Conservation (phyloP, 1,140 invertebrate genomes). For the Hypothenemus hampei region DNA sequence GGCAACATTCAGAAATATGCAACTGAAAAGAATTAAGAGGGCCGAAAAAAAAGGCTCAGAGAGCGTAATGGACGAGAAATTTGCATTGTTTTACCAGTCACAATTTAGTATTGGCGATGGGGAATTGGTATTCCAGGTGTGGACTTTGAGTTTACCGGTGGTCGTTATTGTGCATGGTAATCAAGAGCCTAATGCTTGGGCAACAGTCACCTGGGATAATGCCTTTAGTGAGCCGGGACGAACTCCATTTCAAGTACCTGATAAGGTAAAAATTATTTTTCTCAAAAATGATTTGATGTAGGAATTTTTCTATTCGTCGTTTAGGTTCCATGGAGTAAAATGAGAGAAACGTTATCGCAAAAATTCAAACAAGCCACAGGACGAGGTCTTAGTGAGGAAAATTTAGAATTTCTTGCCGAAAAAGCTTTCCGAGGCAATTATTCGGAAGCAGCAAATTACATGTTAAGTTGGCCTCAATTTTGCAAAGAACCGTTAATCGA, state of each 20-base stretch:
- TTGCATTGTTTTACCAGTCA: slow-evolving; percentile 89
- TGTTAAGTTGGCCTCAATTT: slow-evolving; percentile 86
- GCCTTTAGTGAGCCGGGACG: slow-evolving; percentile 89
- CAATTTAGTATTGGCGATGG: slow-evolving; percentile 88
- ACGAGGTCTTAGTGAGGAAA: slow-evolving; percentile 73
- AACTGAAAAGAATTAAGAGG: slow-evolving; percentile 90
- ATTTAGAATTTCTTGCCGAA: slow-evolving; percentile 83
- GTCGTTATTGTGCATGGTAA: slow-evolving; percentile 98
- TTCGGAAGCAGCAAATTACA: slow-evolving; percentile 47
- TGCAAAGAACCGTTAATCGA: slow-evolving; percentile 70
- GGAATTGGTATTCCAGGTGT: slow-evolving; percentile 85
- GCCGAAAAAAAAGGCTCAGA: slow-evolving; percentile 93
- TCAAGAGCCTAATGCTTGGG: slow-evolving; percentile 96
- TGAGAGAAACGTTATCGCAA: slow-evolving; percentile 83
- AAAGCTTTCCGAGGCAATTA: slow-evolving; percentile 71
- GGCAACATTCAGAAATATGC: slow-evolving; percentile 86
- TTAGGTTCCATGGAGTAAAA: slow-evolving; percentile 74
- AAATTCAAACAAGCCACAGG: slow-evolving; percentile 86
- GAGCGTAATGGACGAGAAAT: slow-evolving; percentile 97
- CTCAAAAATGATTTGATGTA: not conserved
- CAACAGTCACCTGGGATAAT: slow-evolving; percentile 97
- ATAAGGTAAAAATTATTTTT: slow-evolving; percentile 59
- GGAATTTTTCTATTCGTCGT: not conserved
- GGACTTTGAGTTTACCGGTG: slow-evolving; percentile 91
- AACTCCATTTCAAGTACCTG: slow-evolving; percentile 84